These are phyloP conservation scores for Beroe forskalii DNA, from an alignment of 37 sponge, comb jelly and placozoan species.

Conservation along the genomic window DNA sequence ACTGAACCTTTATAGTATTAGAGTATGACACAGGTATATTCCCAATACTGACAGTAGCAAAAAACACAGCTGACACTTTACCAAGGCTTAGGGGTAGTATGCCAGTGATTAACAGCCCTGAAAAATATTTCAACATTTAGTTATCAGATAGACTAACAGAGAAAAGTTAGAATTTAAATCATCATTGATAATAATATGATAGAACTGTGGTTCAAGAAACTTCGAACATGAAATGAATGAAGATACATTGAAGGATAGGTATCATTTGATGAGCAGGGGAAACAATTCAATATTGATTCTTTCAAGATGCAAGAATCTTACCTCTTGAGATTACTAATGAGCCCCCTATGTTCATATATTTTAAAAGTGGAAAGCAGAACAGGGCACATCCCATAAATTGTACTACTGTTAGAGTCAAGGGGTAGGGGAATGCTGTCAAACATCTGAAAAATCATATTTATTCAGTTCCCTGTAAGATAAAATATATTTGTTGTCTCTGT, in stretches of 20 bases:
- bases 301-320: too few relatives aligned
- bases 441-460: conserved; percentile 57
- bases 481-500: too few relatives aligned
- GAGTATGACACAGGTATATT: conserved; percentile 50
- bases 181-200: too few relatives aligned
- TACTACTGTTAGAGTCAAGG: conserved; percentile 41
- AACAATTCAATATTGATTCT: too few relatives aligned
- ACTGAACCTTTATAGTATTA: conserved; percentile 61
- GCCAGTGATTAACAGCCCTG: conserved; percentile 51
- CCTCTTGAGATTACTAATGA: not conserved
- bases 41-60: conserved; percentile 52
- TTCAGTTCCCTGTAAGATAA: not conserved
- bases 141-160: not conserved
- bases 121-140: too few relatives aligned
- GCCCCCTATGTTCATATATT: conserved; percentile 10
- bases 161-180: not conserved
- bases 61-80: conserved; percentile 51
- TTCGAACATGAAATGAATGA: too few relatives aligned
- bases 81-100: conserved; percentile 24
- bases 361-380: conserved; percentile 14
- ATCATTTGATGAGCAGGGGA: too few relatives aligned
- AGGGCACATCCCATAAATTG: conserved; percentile 53
- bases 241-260: too few relatives aligned
- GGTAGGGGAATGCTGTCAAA: conserved; percentile 19
- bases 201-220: too few relatives aligned